Evolutionary conservation across 2,797 vertebrate species (phyloP).

Genomic region (Rhyacichthys aspro): DNA sequence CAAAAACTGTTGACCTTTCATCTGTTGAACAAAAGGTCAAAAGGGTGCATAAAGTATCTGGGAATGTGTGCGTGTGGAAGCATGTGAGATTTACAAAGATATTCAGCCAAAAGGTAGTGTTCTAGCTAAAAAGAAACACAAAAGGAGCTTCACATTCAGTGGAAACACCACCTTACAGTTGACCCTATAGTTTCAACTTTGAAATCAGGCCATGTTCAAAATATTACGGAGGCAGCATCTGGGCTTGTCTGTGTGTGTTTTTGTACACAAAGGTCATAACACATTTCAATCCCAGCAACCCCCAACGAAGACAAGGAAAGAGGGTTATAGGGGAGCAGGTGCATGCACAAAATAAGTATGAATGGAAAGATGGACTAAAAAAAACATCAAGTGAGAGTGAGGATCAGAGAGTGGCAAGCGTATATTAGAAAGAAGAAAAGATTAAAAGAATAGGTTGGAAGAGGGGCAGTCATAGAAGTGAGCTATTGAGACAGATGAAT

Average conservation of each 20-base stretch:
- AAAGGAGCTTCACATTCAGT: neutral
- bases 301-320: conserved; percentile 49
- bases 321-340: conserved; percentile 59
- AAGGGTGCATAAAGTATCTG: conserved; percentile 7
- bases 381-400: conserved; percentile 6
- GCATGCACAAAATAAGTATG: conserved; percentile 45
- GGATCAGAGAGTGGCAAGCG: conserved; percentile 24
- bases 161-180: conserved; percentile 21
- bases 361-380: conserved; percentile 42
- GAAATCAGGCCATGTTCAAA: conserved; percentile 19
- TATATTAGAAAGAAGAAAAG: conserved; percentile 25
- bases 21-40: conserved; percentile 36
- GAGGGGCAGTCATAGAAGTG: conserved; percentile 12
- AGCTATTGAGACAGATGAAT: conserved; percentile 17
- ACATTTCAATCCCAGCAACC: conserved; percentile 60
- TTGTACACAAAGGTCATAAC: conserved; percentile 50
- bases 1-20: conserved; percentile 53
- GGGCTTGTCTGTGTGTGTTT: conserved; percentile 36
- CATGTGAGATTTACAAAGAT: neutral
- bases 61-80: neutral
- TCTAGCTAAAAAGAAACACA: neutral
- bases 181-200: conserved; percentile 13
- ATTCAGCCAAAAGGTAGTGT: neutral
- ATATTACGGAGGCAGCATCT: conserved; percentile 46
- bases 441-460: conserved; percentile 22